Evolutionary conservation across 2,888 invertebrate species (phyloP).

Genomic region (Stomorhina lunata): DNA sequence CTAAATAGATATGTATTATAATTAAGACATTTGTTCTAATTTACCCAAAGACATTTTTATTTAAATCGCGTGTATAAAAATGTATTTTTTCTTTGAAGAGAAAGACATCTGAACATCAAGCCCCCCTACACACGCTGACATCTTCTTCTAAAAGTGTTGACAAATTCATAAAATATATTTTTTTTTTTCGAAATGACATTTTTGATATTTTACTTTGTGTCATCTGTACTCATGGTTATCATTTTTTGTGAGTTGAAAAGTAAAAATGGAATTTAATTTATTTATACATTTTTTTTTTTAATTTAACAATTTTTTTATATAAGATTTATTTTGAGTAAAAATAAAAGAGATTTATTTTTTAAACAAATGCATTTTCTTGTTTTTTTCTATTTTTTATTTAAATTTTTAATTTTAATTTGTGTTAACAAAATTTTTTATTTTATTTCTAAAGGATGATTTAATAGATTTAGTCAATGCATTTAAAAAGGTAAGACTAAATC

Average conservation of each 20-base stretch:
- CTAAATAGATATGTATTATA: not conserved
- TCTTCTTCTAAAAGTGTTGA: too few relatives aligned
- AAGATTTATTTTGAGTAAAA: not conserved
- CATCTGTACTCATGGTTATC: too few relatives aligned
- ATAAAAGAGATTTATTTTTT: not conserved
- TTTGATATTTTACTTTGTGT: not conserved
- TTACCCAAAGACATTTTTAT: not conserved
- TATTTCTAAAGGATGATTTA: constrained; percentile 42
- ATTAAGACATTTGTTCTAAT: constrained; percentile 11
- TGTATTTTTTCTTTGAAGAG: not conserved
- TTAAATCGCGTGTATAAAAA: not conserved
- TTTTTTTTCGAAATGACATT: not conserved
- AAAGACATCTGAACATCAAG: not conserved
- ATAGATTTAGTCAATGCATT: constrained; percentile 21
- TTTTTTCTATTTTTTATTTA: not conserved
- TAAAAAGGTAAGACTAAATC: not conserved
- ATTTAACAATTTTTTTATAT: not conserved
- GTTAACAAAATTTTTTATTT: not conserved
- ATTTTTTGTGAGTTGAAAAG: not conserved
- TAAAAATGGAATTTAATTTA: constrained; percentile 3
- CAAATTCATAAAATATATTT: constrained; percentile 32
- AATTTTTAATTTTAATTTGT: not conserved
- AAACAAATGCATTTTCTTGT: not conserved
- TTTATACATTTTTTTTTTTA: not conserved
- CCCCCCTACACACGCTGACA: too few relatives aligned